These are phyloP conservation scores for Napeogenes sylphis DNA, from an alignment of 2,888 invertebrate genomes.

Conservation along the genomic window DNA sequence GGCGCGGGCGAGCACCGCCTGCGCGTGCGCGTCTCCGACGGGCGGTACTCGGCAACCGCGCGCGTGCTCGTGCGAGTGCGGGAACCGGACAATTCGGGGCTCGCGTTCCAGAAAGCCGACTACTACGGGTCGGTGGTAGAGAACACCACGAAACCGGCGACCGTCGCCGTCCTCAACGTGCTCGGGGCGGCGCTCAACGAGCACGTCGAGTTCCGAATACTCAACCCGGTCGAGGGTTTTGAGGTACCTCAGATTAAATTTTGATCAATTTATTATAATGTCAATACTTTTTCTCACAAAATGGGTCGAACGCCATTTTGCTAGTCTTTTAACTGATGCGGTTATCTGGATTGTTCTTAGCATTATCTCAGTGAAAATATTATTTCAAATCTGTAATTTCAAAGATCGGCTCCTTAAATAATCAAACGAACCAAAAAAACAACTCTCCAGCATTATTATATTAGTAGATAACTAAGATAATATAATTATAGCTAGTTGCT, in stretches of 20 bases:
- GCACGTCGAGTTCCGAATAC: conserved; percentile 89
- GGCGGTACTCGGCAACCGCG: conserved; percentile 85
- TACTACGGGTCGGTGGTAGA: conserved; percentile 90
- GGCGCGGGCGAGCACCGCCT: conserved; percentile 75
- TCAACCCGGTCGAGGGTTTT: conserved; percentile 92
- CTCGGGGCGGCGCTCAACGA: conserved; percentile 91
- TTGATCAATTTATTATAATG: too few species aligned
- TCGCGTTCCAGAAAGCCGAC: conserved; percentile 87
- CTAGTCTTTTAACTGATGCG: too few species aligned
- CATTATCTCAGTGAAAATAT: too few species aligned
- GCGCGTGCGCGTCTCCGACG: conserved; percentile 91
- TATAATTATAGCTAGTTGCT: too few species aligned
- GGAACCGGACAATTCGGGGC: conserved; percentile 77
- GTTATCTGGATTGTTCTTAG: too few species aligned
- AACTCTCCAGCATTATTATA: too few species aligned
- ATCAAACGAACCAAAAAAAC: too few species aligned
- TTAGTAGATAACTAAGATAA: too few species aligned
- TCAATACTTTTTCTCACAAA: too few species aligned
- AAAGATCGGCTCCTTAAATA: too few species aligned
- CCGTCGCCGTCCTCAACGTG: conserved; percentile 91
- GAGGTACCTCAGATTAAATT: conserved; percentile 58
- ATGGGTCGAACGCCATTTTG: too few species aligned
- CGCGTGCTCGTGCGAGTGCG: conserved; percentile 53
- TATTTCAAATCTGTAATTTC: too few species aligned
- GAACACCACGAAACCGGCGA: conserved; percentile 89